phyloP scores from a whole-genome alignment of 2,797 vertebrate genomes.

The Thaleichthys pacificus region DNA sequence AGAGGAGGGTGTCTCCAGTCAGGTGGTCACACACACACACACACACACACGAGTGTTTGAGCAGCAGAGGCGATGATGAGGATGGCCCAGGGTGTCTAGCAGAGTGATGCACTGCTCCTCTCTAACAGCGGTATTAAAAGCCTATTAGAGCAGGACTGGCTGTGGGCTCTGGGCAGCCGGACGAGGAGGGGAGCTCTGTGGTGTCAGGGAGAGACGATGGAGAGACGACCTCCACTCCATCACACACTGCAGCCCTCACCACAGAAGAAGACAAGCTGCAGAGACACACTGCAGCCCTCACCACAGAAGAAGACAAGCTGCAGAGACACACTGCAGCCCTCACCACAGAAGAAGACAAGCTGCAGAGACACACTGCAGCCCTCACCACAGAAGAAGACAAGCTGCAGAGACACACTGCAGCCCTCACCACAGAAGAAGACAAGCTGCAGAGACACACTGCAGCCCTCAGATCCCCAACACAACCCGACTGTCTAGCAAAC shows the following conservation, averaged over 20 bases:
- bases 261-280: not conserved
- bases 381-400: too few relatives aligned
- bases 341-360: too few relatives aligned
- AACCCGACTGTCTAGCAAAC: too few relatives aligned
- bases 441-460: not conserved
- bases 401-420: too few relatives aligned
- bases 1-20: not conserved
- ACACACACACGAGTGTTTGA: not conserved
- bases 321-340: too few relatives aligned
- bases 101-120: conserved; percentile 69
- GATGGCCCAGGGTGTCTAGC: conserved; percentile 48
- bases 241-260: not conserved
- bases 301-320: not conserved
- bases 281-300: not conserved
- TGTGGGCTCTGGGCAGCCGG: conserved; percentile 53
- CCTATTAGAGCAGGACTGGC: conserved; percentile 69
- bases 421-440: not conserved
- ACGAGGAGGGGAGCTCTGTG: conserved; percentile 24
- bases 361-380: too few relatives aligned
- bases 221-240: not conserved
- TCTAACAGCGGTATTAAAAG: conserved; percentile 80
- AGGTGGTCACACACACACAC: not conserved
- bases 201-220: not conserved
- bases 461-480: too few relatives aligned
- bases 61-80: conserved; percentile 45